Evolutionary conservation across 2,113 vertebrate genomes (phyloP), one percentile per base, ranked within the genome.

Genomic region (Nymphicus hollandicus): DNA sequence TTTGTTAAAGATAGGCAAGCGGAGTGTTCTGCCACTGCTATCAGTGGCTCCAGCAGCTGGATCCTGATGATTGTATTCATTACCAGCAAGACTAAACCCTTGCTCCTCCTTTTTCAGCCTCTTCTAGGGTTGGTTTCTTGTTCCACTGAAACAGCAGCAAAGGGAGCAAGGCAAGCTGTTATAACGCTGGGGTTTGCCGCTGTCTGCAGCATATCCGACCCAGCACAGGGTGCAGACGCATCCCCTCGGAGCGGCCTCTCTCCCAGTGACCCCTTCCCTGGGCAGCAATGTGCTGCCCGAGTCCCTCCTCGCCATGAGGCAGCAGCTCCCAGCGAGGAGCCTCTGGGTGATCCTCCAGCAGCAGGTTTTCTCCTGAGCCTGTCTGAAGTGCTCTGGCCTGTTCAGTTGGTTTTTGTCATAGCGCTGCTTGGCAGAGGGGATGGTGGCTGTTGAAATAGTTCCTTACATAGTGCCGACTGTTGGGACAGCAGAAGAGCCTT

Each of bases 161-260:
- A 71, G 39, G 69, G 33, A 52, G 65, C 29, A 52, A 25, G 31
- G 5, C 35, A 69, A 82, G 16, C 11, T 37, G 1, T 65, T 28
- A 2, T 0, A 10, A 5, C 2, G 19, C 4, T 29, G 11, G 41
- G 64, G 8, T 11, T 52, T 47, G 15, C 35, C 10, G n/a, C 25
- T 25, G 0, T 28, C 31, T 92, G 87, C 41, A 41, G 71, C 28
- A 0, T 2, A 9, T 77, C 43, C 13, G n/a, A 44, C 29, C 47
- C n/a, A n/a, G 37, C 13, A 3, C 2, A 3, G 31, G 1, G 9
- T 47, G 46, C 39, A 61, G 46, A 13, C 1, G 3, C 35, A 29
- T 17, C 53, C 78, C 46, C 37, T 49, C 11, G 2, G 43, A 52
- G 4, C 3, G 0, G 1, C 1, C 53, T 15, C 1, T 61, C 50